phyloP scores from a whole-genome alignment of 2,888 invertebrate species.

The Ennomos fuscantarius region DNA sequence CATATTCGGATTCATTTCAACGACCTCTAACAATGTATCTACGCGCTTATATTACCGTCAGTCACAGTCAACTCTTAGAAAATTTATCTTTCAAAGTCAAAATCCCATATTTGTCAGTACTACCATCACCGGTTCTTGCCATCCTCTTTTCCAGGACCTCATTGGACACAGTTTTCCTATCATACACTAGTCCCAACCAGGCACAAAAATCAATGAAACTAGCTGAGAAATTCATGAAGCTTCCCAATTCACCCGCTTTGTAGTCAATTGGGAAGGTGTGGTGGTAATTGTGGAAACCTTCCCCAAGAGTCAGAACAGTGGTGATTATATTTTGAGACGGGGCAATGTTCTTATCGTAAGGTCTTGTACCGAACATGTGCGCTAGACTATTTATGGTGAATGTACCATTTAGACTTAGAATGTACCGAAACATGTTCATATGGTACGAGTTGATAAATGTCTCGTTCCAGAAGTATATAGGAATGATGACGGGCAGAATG shows the following conservation, averaged over 20 bases:
- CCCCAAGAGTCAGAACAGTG: constrained; percentile 44
- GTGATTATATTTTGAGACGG: constrained; percentile 44
- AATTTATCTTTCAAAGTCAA: neutral
- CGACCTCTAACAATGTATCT: too few species aligned
- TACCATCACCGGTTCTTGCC: constrained; percentile 25
- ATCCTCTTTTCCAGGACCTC: constrained; percentile 20
- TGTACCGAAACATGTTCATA: constrained; percentile 31
- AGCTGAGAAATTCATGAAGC: constrained; percentile 38
- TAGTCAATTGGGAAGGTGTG: constrained; percentile 60
- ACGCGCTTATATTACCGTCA: too few species aligned
- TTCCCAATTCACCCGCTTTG: constrained; percentile 51
- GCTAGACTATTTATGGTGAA: constrained; percentile 88
- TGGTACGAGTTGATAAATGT: constrained; percentile 30
- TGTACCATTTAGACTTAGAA: constrained; percentile 27
- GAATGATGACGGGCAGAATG: constrained; percentile 30
- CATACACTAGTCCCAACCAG: constrained; percentile 30
- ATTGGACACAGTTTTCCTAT: constrained; percentile 18
- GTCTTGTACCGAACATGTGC: constrained; percentile 76
- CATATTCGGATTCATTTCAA: too few species aligned
- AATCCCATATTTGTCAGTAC: too few species aligned
- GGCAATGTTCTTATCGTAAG: constrained; percentile 64
- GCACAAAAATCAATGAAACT: constrained; percentile 39
- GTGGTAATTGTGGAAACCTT: constrained; percentile 61
- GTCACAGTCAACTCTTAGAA: neutral
- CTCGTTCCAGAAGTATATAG: constrained; percentile 34